These are phyloP conservation scores for Hippopotamyrus pictus DNA, from an alignment of 2,797 vertebrate genomes.

Conservation along the genomic window DNA sequence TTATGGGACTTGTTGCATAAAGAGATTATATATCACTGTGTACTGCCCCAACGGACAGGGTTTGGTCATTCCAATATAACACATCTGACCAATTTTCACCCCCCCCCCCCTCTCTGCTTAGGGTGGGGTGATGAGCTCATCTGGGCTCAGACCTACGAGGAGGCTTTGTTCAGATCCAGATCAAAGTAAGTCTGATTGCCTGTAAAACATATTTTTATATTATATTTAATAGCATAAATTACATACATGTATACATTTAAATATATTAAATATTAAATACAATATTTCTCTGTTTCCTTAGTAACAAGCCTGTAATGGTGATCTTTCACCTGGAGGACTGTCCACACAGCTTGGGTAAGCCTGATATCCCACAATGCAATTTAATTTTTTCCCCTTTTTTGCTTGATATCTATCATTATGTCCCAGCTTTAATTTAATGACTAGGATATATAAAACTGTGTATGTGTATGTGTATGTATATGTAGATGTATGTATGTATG, in stretches of 20 bases:
- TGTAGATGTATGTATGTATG: background rate
- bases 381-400: background rate
- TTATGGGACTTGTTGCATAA: background rate
- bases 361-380: background rate
- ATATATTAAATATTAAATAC: background rate
- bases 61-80: background rate
- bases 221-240: background rate
- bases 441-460: background rate
- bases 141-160: conserved; percentile 96
- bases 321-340: conserved; percentile 89
- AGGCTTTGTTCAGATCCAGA: conserved; percentile 79
- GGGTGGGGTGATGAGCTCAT: conserved; percentile 93
- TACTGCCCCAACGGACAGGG: background rate
- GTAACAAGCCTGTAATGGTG: conserved; percentile 88
- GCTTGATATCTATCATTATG: background rate
- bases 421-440: background rate
- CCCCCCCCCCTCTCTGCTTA: conserved; percentile 38
- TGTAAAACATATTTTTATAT: background rate
- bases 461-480: background rate
- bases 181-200: conserved; percentile 56
- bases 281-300: conserved; percentile 44
- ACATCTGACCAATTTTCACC: background rate
- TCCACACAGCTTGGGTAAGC: conserved; percentile 81
- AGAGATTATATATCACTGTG: background rate
- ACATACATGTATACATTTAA: background rate